These are phyloP conservation scores for Acanthosepion esculentum DNA, from an alignment of 2,888 invertebrate genomes.

Conservation along the genomic window DNA sequence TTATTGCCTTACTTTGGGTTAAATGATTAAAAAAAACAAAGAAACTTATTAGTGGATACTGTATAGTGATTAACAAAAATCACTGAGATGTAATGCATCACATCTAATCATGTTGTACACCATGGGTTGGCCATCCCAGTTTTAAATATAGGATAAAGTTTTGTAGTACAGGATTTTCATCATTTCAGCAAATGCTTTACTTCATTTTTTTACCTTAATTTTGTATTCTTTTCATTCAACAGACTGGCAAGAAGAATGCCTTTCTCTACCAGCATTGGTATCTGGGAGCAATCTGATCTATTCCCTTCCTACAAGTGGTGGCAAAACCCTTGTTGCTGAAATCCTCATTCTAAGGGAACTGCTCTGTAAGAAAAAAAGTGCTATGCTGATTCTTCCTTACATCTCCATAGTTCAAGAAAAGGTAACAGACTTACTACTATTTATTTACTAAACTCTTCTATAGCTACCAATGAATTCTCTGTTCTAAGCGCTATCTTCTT, in stretches of 20 bases:
- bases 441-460: background rate
- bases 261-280: conserved; percentile 84
- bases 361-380: conserved; percentile 86
- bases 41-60: too few species aligned
- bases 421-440: conserved; percentile 76
- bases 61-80: too few species aligned
- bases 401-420: conserved; percentile 98
- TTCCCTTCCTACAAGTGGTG: conserved; percentile 95
- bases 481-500: too few species aligned
- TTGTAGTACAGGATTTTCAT: background rate
- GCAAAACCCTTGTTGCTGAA: conserved; percentile 97
- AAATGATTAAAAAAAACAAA: too few species aligned
- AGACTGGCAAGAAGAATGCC: conserved; percentile 96
- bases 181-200: background rate
- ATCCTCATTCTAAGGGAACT: conserved; percentile 91
- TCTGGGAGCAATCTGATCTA: conserved; percentile 88
- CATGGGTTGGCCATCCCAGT: too few species aligned
- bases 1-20: too few species aligned
- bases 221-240: conserved; percentile 38
- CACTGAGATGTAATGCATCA: too few species aligned
- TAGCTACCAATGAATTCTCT: background rate
- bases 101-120: too few species aligned
- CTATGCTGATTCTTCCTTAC: conserved; percentile 92
- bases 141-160: background rate
- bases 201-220: background rate